Evolutionary conservation across 2,113 vertebrate species (phyloP), one percentile per base, ranked within the genome.

Genomic region (Drymodes brunneopygia): DNA sequence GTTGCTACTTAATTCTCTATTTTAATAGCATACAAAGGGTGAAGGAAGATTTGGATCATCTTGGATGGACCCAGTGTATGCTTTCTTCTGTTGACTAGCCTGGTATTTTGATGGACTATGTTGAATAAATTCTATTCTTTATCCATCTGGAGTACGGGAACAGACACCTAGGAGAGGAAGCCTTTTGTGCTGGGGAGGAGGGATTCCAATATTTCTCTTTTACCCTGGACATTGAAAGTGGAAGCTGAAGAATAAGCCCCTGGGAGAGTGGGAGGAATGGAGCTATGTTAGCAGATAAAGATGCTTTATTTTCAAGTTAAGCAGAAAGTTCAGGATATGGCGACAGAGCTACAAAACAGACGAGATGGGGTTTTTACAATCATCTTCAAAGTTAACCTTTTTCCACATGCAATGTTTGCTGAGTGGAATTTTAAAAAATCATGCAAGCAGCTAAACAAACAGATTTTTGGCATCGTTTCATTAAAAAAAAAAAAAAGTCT

Each of bases 361-460:
- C 29, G 38, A 85, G 38, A 58, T 75, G 24, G 64, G 62, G 36
- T 88, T 91, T 87, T 56, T 88, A 80, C 65, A 91, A 28, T 85
- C 2, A 0, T 82, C 48, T 81, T 95, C 79, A 87, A 83, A 74
- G 29, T 87, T 94, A 58, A 20, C 40, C 72, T 86, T 94, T 94
- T 89, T 92, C 45, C 57, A 84, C 94, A 83, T 50, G 70, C 60
- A 74, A 61, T 80, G 15, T 87, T 86, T 88, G 44, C 81, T 84
- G 20, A 92, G 35, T 61, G 24, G 62, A 94, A 94, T 88, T 83
- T 60, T 82, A 35, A 94, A 86, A 36, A 75, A 71, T 67, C 36
- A 5, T 86, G 64, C 56, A 69, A 65, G 17, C 67, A 95, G 78
- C 45, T 81, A 92, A 97, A 73, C 62, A 93, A 95, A 96, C 67